Evolutionary conservation across 2,797 vertebrate species (phyloP).

Genomic region (Poecile montanus): DNA sequence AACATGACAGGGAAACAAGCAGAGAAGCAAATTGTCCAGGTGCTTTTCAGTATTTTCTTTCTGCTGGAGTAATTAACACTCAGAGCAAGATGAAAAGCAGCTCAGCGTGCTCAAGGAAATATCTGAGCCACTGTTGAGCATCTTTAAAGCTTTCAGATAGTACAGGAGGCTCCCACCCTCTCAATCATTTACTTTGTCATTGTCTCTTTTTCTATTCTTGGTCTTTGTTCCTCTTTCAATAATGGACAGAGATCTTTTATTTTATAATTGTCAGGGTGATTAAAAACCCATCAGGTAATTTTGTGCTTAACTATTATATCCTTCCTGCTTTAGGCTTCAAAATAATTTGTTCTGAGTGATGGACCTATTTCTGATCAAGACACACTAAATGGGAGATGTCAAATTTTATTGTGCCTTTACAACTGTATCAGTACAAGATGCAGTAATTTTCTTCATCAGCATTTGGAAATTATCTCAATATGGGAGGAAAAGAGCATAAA

Average conservation of each 20-base stretch:
- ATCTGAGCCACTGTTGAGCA: not conserved
- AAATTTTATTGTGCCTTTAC: constrained; percentile 45
- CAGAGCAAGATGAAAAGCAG: not conserved
- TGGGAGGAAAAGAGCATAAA: not conserved
- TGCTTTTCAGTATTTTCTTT: not conserved
- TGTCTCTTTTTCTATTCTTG: not conserved
- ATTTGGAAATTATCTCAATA: constrained; percentile 2
- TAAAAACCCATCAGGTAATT: constrained; percentile 52
- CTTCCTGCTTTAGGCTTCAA: constrained; percentile 34
- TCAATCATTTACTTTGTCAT: not conserved
- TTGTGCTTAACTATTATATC: constrained; percentile 13
- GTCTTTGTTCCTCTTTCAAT: not conserved
- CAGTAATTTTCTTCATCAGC: constrained; percentile 28
- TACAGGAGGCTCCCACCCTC: not conserved
- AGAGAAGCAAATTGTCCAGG: not conserved
- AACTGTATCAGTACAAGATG: not conserved
- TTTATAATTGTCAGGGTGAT: constrained; percentile 16
- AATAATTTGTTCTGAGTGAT: constrained; percentile 52
- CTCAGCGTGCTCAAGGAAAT: not conserved
- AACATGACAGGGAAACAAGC: not conserved
- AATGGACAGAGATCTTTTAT: constrained; percentile 34
- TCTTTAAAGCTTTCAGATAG: not conserved
- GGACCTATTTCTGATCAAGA: constrained; percentile 43
- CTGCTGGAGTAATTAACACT: not conserved
- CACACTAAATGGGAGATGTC: constrained; percentile 26